Percentiles rank a stretch among this genome's conserved stretches.
Conservation (phyloP, 2,888 invertebrate genomes). For the Sminthurides aquaticus region DNA sequence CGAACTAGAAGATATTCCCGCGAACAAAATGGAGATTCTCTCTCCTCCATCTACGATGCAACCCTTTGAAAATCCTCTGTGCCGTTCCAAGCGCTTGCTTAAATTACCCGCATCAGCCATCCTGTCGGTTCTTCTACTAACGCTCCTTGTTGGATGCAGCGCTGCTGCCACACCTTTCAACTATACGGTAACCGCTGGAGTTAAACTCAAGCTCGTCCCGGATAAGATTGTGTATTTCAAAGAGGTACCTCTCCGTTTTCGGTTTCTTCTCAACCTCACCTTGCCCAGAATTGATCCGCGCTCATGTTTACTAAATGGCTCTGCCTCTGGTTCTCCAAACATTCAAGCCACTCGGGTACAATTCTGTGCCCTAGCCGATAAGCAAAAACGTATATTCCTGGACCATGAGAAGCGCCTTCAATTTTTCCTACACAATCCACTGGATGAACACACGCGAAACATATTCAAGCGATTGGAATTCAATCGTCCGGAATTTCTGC, state of each 20-base stretch:
- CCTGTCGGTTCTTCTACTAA: background rate
- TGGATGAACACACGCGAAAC: too few relatives aligned
- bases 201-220: background rate
- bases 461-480: too few relatives aligned
- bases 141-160: too few relatives aligned
- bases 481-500: background rate
- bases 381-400: background rate
- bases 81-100: background rate
- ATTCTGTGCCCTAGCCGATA: background rate
- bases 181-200: background rate
- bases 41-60: background rate
- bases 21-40: background rate
- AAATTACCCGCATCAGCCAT: background rate
- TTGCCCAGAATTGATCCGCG: background rate
- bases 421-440: background rate
- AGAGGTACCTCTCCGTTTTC: background rate
- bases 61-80: too few relatives aligned
- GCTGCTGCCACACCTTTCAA: background rate
- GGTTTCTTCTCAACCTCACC: background rate
- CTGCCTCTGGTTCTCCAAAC: too few relatives aligned
- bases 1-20: background rate
- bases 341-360: background rate
- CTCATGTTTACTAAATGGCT: background rate
- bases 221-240: background rate
- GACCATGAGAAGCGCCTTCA: background rate